These are phyloP conservation scores for Cardiocondyla obscurior DNA, from an alignment of 1,140 invertebrate species.

Conservation along the genomic window DNA sequence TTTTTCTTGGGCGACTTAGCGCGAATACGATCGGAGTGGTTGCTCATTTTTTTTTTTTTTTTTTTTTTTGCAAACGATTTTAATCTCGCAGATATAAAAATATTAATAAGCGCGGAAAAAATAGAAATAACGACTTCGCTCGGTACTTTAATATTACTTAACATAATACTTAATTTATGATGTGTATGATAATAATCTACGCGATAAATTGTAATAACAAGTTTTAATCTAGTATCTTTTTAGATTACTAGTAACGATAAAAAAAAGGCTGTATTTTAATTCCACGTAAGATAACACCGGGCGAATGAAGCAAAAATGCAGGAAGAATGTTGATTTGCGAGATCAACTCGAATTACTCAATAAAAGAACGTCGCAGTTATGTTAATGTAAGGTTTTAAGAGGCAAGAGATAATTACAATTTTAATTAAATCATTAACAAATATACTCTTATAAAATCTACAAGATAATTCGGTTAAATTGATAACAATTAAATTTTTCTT, in stretches of 20 bases:
- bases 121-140: neutral
- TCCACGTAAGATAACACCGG: neutral
- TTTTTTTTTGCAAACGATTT: neutral
- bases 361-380: neutral
- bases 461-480: neutral
- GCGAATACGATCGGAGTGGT: too few relatives aligned
- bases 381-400: neutral
- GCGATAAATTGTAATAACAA: neutral
- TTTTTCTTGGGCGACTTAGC: too few relatives aligned
- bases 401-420: neutral
- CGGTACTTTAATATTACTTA: neutral
- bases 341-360: neutral
- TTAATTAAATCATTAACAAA: neutral
- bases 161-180: constrained; percentile 2
- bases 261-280: neutral
- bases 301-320: neutral
- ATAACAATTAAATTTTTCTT: neutral
- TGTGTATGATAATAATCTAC: neutral
- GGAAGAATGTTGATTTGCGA: neutral
- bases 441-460: neutral
- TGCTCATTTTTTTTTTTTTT: too few relatives aligned
- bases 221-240: neutral
- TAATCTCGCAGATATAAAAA: neutral
- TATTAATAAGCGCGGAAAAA: neutral
- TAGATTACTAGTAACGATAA: neutral